Evolutionary conservation across 2,888 invertebrate genomes (phyloP).

Genomic region (Luperina nickerlii): DNA sequence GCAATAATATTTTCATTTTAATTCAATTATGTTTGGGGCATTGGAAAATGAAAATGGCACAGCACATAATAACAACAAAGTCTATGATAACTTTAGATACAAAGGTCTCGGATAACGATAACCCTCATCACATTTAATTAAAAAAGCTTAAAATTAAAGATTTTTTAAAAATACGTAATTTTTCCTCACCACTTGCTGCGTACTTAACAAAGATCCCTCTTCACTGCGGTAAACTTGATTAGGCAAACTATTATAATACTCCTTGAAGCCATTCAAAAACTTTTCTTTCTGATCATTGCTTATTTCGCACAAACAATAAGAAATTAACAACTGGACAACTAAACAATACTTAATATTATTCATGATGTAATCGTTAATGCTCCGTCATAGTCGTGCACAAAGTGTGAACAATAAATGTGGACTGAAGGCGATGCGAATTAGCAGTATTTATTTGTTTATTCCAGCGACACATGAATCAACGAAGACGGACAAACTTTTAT

Average conservation of each 20-base stretch:
- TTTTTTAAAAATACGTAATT: neutral
- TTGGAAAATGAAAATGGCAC: conserved; percentile 1
- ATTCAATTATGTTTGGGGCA: neutral
- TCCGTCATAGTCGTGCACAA: conserved; percentile 74
- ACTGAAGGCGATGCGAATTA: conserved; percentile 44
- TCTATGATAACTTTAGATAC: conserved; percentile 24
- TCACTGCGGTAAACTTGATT: conserved; percentile 84
- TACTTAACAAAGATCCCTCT: conserved; percentile 83
- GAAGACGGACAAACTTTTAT: conserved; percentile 42
- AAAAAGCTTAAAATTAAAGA: neutral
- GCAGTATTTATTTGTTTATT: conserved; percentile 67
- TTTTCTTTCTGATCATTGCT: conserved; percentile 74
- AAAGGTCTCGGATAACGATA: conserved; percentile 65
- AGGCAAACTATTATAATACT: conserved; percentile 87
- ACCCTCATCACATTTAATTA: conserved; percentile 49
- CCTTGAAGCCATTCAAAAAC: conserved; percentile 82
- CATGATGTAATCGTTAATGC: conserved; percentile 76
- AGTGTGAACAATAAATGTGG: conserved; percentile 50
- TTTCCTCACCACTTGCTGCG: conserved; percentile 85
- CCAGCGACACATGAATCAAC: conserved; percentile 54
- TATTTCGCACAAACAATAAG: conserved; percentile 75
- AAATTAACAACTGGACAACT: conserved; percentile 69
- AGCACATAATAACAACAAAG: conserved; percentile 3
- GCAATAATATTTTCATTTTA: neutral
- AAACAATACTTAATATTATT: conserved; percentile 68